Percentiles rank a stretch among this genome's conserved stretches.
Evolutionary conservation across 2,113 vertebrate species (phyloP).

Genomic region (Sigmodon hispidus): DNA sequence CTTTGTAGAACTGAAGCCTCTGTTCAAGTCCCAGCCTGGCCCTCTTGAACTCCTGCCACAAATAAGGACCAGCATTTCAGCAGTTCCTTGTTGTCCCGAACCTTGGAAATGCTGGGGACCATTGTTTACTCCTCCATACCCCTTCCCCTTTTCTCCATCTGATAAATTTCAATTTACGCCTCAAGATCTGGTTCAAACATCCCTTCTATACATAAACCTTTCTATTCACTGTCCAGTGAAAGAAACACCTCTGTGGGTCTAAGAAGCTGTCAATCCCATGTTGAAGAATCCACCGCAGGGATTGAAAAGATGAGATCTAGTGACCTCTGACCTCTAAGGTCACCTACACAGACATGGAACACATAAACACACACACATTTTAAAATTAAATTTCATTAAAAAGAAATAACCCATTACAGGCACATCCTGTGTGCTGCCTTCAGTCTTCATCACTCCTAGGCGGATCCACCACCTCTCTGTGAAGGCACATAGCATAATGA

Average conservation of each 20-base stretch:
- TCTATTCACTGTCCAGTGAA: not conserved
- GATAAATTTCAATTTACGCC: not conserved
- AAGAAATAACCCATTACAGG: not conserved
- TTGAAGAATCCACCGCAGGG: not conserved
- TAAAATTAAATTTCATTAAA: not conserved
- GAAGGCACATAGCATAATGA: not conserved
- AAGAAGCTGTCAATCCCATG: not conserved
- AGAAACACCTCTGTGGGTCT: not conserved
- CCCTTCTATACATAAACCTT: not conserved
- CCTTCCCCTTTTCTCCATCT: not conserved
- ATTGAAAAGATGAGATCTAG: not conserved
- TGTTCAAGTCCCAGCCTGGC: not conserved
- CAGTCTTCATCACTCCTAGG: not conserved
- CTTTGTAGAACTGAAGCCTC: not conserved
- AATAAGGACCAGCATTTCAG: not conserved
- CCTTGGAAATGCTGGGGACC: not conserved
- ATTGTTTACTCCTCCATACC: not conserved
- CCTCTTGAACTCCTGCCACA: not conserved
- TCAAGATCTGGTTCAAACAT: not conserved
- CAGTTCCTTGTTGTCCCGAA: not conserved
- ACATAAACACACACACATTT: not conserved
- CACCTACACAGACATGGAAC: not conserved
- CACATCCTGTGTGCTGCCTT: not conserved
- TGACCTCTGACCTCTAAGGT: not conserved
- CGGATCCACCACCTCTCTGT: conserved; percentile 40